Base-by-base conservation (phyloP, 1,140 invertebrate species). In the Ceratina calcarata region DNA sequence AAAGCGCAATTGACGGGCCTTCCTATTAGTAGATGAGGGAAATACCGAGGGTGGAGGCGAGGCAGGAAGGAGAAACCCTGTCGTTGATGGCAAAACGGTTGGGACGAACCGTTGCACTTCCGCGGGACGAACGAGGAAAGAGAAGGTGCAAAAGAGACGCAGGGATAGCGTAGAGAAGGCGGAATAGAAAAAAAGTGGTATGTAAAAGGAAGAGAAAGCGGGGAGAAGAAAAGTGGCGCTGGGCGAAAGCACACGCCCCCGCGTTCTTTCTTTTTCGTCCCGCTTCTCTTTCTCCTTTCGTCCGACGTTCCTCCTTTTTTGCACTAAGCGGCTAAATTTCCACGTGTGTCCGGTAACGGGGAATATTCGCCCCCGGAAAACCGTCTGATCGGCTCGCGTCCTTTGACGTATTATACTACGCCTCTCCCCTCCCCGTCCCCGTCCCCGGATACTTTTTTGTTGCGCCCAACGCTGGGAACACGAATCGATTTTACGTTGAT, bases 1-100 rank as follows among this genome's bases (percentile, higher is more conserved):
- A 86, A 86, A 86, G 84, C 84, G 84, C 84, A 86, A 86, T 83
- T 86, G 84, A 86, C 84, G 85, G 81, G 85, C 72, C 84, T 86
- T 83, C 72, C 85, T 86, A 86, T 86, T 83, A 86, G 84, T 77
- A 78, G 72, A 83, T 16, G 55, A 71, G 85, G 80, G 77, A 83
- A 86, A 85, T 86, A 85, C 85, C 72, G 73, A 24, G 18, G 45
- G 22, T 27, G 13, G 53, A 57, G 55, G 22, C 18, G 67, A 22
- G 66, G 22, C 27, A 16, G 51, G 18, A 18, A 58, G 53, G 51
- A 64, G 76, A 20, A 32, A 18, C 45, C 15, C 15, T 18, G 8
- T 10, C 51, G 13, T 1, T 22, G 77, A 65, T 22, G 66, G 60
- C 20, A 57, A 22, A 51, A 37, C 49, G 55, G 75, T 53, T 18